Evolutionary conservation across 2,113 vertebrate genomes (phyloP), one percentile per base, ranked within the genome.

Genomic region (Petromus typicus): DNA sequence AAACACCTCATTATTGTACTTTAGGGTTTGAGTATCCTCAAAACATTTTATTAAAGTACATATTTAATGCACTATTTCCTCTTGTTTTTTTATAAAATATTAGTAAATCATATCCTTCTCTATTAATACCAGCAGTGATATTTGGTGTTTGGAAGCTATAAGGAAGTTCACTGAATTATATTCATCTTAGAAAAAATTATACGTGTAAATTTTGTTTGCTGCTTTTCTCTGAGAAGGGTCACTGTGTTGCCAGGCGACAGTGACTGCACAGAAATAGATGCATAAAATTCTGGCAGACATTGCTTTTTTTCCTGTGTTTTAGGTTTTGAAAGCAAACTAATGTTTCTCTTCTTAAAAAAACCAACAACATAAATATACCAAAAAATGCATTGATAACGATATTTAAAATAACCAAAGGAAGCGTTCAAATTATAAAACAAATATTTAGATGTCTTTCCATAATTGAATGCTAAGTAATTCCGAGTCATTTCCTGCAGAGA

Each of bases 311-410:
- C 43, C 16, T 82, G 3, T 86, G 23, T 37, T 86, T 89, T 95
- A 40, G 16, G 73, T 89, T 93, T 95, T 86, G 45, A 85, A 71
- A 5, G 5, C 17, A 93, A 97, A 66, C 45, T 88, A 51, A 92
- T 80, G 30, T 80, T 67, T 61, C 56, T 75, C 37, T 61, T 93
- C 13, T 16, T 64, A 20, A 59, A 87, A 78, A 73, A 25, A 34
- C 73, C 25, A 73, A 83, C 17, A 57, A 80, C 10, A 73, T 81
- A 63, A 75, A 34, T 81, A 75, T n/a, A 32, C 59, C 20, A 89
- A 78, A 40, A 95, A n/a, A 76, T n/a, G 4, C 37, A 64, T 7
- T 59, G 67, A 43, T 59, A 71, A 34, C 14, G 13, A 76, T n/a
- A 59, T 54, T 40, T 57, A 71, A 94, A 87, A 45, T n/a, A 87